These are phyloP conservation scores for Trachemys scripta DNA, from an alignment of 2,113 vertebrate species.

Conservation along the genomic window DNA sequence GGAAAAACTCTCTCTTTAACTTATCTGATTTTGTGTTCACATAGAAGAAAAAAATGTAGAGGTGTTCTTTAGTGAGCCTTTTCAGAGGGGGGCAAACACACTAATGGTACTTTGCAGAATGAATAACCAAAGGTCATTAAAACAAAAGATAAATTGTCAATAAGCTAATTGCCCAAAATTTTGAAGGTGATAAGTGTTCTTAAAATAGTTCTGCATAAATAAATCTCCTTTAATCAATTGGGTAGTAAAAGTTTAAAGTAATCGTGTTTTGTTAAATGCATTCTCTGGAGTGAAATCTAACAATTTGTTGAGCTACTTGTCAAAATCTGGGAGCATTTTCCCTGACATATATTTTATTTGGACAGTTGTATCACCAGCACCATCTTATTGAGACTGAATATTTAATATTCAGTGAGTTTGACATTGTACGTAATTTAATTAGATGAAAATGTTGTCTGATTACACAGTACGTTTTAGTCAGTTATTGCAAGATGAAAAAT, in stretches of 20 bases:
- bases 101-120: not conserved
- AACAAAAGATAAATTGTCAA: not conserved
- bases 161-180: not conserved
- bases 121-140: not conserved
- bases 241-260: not conserved
- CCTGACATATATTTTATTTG: not conserved
- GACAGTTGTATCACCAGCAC: not conserved
- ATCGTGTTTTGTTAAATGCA: not conserved
- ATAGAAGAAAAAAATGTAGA: not conserved
- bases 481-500: not conserved
- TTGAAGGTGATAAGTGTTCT: not conserved
- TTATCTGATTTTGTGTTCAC: not conserved
- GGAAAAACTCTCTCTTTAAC: not conserved
- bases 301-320: not conserved
- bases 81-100: not conserved
- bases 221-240: not conserved
- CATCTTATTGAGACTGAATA: not conserved
- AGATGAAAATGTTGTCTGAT: not conserved
- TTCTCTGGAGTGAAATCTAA: not conserved
- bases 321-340: not conserved
- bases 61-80: not conserved
- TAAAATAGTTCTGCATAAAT: not conserved
- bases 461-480: not conserved
- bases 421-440: not conserved
- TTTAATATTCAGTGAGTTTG: not conserved